Percentiles rank a stretch among this genome's conserved stretches.
Conservation (phyloP, 1,140 invertebrate genomes). For the Drosophila nebulosa region DNA sequence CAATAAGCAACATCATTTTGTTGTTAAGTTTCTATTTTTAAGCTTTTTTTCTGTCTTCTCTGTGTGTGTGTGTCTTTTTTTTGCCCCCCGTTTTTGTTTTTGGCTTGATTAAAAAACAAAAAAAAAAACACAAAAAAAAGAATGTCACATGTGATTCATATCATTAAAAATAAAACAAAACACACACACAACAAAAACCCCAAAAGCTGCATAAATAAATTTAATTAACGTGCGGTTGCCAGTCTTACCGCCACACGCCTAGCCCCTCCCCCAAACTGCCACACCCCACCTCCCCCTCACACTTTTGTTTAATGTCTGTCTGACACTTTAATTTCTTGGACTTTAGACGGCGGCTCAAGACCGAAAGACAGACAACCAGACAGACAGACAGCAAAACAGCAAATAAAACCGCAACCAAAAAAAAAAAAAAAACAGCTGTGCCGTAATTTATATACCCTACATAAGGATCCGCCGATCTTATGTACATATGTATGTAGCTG, state of each 20-base stretch:
- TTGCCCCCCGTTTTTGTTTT: constrained; percentile 1
- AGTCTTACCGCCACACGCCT: background rate
- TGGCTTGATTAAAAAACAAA: constrained; percentile 3
- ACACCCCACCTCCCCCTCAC: constrained; percentile 6
- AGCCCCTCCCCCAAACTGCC: background rate
- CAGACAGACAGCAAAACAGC: background rate
- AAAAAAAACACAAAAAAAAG: constrained; percentile 43
- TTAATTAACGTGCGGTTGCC: constrained; percentile 70
- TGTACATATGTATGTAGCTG: no score
- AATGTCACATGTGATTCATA: constrained; percentile 75
- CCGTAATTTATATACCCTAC: background rate
- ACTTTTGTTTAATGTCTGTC: constrained; percentile 26
- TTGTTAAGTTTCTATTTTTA: constrained; percentile 26
- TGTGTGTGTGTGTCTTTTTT: constrained; percentile 10
- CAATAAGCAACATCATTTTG: constrained; percentile 4
- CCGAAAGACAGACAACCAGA: constrained; percentile 16
- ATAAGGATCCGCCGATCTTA: no score
- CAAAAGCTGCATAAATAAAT: constrained; percentile 72
- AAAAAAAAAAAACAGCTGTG: background rate
- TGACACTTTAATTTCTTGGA: constrained; percentile 75
- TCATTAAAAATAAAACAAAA: constrained; percentile 65
- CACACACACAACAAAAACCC: constrained; percentile 45
- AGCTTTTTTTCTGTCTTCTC: constrained; percentile 16
- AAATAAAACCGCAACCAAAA: background rate
- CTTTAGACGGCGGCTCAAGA: constrained; percentile 75